Conservation (phyloP, 2,113 vertebrate species). For the Diphyllodes magnificus region DNA sequence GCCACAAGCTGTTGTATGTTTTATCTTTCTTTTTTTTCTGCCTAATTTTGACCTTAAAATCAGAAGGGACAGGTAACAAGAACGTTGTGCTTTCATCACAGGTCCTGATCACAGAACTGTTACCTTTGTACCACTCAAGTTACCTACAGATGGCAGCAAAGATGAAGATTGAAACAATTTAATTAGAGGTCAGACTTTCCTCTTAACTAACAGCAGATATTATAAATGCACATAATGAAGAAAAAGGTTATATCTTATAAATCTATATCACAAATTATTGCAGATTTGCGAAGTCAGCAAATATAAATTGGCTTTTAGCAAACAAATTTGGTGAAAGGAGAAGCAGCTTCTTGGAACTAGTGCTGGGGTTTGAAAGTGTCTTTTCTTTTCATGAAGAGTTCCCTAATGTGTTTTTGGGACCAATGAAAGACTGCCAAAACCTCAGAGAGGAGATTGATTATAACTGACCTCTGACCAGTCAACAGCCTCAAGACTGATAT, state of each 20-base stretch:
- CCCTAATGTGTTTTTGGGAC: not conserved
- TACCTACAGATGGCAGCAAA: slow-evolving; percentile 56
- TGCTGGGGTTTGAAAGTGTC: not conserved
- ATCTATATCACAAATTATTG: not conserved
- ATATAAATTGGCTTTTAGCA: not conserved
- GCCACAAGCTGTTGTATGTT: not conserved
- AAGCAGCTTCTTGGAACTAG: not conserved
- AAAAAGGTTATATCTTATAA: not conserved
- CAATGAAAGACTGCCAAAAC: not conserved
- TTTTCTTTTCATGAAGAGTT: not conserved
- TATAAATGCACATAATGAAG: not conserved
- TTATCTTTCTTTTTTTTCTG: not conserved
- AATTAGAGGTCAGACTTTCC: not conserved
- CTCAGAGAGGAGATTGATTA: not conserved
- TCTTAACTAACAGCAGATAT: not conserved
- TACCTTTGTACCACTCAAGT: not conserved
- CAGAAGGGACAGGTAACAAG: not conserved
- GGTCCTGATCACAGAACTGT: not conserved
- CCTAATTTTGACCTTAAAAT: not conserved
- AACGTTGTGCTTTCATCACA: not conserved
- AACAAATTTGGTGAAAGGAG: not conserved
- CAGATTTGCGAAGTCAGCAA: not conserved
- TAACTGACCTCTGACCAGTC: not conserved
- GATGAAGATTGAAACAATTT: not conserved
- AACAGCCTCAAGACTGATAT: not conserved